phyloP scores from a whole-genome alignment of 2,888 invertebrate species.

The Tholera decimalis region DNA sequence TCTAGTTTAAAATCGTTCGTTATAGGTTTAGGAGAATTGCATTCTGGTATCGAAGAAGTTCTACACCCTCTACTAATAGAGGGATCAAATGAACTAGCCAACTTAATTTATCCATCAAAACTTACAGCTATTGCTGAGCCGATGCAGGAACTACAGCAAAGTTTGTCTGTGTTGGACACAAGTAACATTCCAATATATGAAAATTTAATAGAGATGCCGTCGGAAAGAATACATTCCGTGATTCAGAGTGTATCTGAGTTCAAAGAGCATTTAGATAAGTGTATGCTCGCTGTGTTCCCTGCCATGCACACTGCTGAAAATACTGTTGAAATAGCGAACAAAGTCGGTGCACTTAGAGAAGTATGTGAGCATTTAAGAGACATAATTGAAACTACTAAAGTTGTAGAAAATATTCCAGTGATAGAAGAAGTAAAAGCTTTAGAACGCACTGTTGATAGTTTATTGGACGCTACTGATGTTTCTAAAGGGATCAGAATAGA shows the following conservation, averaged over 20 bases:
- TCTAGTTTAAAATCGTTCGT: slow-evolving; percentile 80
- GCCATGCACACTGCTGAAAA: slow-evolving; percentile 78
- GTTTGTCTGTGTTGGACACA: slow-evolving; percentile 80
- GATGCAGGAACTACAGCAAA: slow-evolving; percentile 81
- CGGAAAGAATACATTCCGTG: slow-evolving; percentile 80
- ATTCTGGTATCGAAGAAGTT: slow-evolving; percentile 80
- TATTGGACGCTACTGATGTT: slow-evolving; percentile 77
- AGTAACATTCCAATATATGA: slow-evolving; percentile 85
- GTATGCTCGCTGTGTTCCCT: slow-evolving; percentile 77
- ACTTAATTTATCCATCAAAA: slow-evolving; percentile 73
- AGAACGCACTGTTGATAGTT: slow-evolving; percentile 71
- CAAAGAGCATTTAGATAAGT: slow-evolving; percentile 79
- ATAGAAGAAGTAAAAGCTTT: slow-evolving; percentile 68
- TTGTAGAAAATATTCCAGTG: slow-evolving; percentile 11
- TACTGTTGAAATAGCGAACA: slow-evolving; percentile 81
- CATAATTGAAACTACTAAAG: slow-evolving; percentile 71
- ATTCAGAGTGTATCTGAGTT: slow-evolving; percentile 78
- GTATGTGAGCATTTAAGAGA: slow-evolving; percentile 78
- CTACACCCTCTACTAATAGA: slow-evolving; percentile 83
- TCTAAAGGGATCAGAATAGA: slow-evolving; percentile 77
- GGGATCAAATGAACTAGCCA: slow-evolving; percentile 72
- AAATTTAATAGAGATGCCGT: slow-evolving; percentile 80
- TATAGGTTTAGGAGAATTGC: slow-evolving; percentile 76
- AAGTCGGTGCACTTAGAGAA: slow-evolving; percentile 76
- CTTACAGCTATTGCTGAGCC: slow-evolving; percentile 82